Conservation (phyloP, 1,140 invertebrate species). For the Halesus radiatus region DNA sequence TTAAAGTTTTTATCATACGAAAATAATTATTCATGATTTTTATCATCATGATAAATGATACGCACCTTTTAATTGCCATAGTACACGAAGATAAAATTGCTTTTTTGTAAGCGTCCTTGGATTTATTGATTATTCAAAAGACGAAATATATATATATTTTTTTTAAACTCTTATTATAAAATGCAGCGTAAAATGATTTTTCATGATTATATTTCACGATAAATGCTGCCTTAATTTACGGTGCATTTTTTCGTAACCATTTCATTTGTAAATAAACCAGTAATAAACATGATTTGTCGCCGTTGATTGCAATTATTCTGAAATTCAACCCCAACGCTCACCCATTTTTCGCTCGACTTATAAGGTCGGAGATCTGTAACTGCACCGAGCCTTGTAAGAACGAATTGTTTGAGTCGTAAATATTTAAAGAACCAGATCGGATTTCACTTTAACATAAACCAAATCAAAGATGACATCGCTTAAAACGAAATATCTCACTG, state of each 20-base stretch:
- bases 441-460: conserved; percentile 56
- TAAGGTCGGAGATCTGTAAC: conserved; percentile 28
- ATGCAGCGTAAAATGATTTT: no score
- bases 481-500: conserved; percentile 45
- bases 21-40: no score
- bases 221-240: not conserved
- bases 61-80: no score
- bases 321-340: not conserved
- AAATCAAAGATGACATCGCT: conserved; percentile 55
- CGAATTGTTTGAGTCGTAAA: conserved; percentile 46
- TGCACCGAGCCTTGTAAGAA: conserved; percentile 30
- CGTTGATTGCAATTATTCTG: conserved; percentile 20
- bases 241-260: not conserved
- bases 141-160: no score
- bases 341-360: conserved; percentile 33
- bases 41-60: no score
- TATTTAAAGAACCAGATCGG: conserved; percentile 55
- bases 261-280: not conserved
- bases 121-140: no score
- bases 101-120: no score
- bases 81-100: no score
- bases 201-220: no score
- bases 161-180: no score
- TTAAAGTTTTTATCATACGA: no score
- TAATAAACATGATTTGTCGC: conserved; percentile 17